phyloP scores from a whole-genome alignment of 2,888 invertebrate species.

The Heteropelma amictum region DNA sequence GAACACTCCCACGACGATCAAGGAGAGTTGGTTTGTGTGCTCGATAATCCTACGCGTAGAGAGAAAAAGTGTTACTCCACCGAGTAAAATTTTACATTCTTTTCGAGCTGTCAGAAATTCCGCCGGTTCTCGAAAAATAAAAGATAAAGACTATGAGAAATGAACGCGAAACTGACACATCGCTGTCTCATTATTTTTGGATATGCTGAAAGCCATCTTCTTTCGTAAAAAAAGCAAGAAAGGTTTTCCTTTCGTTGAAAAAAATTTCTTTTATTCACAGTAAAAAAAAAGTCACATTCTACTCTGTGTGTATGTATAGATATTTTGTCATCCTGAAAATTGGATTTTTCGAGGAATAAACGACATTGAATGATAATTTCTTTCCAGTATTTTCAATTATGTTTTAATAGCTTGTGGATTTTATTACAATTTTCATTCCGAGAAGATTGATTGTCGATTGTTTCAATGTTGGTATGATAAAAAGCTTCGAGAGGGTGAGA shows the following conservation, averaged over 20 bases:
- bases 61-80: background rate
- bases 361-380: too few species aligned
- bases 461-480: too few species aligned
- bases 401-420: too few species aligned
- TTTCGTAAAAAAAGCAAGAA: too few species aligned
- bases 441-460: too few species aligned
- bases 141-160: slow-evolving; percentile 7
- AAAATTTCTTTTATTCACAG: background rate
- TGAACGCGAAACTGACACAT: background rate
- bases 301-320: too few species aligned
- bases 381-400: too few species aligned
- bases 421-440: too few species aligned
- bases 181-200: background rate
- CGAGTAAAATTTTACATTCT: background rate
- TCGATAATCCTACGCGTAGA: background rate
- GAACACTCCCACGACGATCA: background rate
- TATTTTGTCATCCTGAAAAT: too few species aligned
- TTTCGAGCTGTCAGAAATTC: background rate
- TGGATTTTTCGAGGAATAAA: too few species aligned
- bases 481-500: slow-evolving; percentile 1
- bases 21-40: background rate
- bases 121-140: slow-evolving; percentile 8
- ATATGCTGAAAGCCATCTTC: background rate
- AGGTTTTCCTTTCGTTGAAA: background rate
- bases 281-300: too few species aligned